Evolutionary conservation across 1,140 invertebrate genomes (phyloP).

Genomic region (Drosophila arawakana): DNA sequence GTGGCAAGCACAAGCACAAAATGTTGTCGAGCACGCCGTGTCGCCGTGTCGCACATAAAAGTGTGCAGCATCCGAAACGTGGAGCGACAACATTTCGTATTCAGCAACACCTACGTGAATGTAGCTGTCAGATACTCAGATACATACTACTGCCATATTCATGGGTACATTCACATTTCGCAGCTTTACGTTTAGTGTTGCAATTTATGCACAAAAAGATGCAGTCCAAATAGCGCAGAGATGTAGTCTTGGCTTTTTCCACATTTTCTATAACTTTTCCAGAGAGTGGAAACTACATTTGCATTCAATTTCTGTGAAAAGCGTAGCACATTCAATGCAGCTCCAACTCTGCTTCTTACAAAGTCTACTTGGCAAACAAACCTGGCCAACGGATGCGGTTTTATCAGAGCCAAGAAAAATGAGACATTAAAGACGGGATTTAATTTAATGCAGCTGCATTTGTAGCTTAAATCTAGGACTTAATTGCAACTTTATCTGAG

Average conservation of each 20-base stretch:
- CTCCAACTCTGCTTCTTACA: constrained; percentile 28
- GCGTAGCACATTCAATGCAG: constrained; percentile 66
- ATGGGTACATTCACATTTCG: constrained; percentile 66
- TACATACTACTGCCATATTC: constrained; percentile 31
- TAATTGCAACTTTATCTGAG: neutral
- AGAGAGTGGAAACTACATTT: neutral
- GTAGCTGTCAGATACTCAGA: constrained; percentile 51
- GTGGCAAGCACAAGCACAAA: constrained; percentile 52
- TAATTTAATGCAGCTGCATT: constrained; percentile 6
- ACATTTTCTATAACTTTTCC: neutral
- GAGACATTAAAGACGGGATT: constrained; percentile 5
- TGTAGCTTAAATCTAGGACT: neutral
- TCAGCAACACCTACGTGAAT: constrained; percentile 60
- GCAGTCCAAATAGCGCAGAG: constrained; percentile 14
- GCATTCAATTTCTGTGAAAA: constrained; percentile 72
- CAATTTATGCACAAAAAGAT: constrained; percentile 73
- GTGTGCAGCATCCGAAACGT: constrained; percentile 55
- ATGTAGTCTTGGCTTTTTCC: constrained; percentile 5
- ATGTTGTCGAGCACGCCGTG: constrained; percentile 65
- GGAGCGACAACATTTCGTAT: constrained; percentile 57
- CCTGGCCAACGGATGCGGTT: constrained; percentile 57
- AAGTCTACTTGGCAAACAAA: constrained; percentile 48
- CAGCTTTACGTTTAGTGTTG: constrained; percentile 71
- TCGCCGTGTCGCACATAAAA: constrained; percentile 66
- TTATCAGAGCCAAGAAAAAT: constrained; percentile 5